Evolutionary conservation across 1,140 invertebrate genomes (phyloP).

Genomic region (Ceratina australensis): DNA sequence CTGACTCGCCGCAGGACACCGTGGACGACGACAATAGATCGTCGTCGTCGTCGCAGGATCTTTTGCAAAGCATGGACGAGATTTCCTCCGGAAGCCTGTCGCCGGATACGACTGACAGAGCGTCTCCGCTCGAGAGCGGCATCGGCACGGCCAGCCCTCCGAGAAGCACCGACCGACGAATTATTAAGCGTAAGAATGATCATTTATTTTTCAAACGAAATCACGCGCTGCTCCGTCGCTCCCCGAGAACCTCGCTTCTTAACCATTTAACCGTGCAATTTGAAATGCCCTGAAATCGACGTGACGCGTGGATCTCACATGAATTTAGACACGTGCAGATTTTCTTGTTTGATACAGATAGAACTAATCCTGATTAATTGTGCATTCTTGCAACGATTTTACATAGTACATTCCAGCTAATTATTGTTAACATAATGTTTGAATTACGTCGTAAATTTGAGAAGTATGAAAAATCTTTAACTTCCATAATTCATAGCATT

Average conservation of each 20-base stretch:
- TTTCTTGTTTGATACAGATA: neutral
- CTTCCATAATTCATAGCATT: too few relatives aligned
- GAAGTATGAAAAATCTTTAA: too few relatives aligned
- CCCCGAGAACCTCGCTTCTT: neutral
- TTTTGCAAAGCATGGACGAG: slow-evolving; percentile 80
- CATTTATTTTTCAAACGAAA: neutral
- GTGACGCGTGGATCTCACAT: too few relatives aligned
- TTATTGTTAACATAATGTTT: too few relatives aligned
- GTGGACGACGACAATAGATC: slow-evolving; percentile 82
- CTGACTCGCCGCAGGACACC: slow-evolving; percentile 75
- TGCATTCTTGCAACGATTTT: too few relatives aligned
- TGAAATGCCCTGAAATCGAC: neutral
- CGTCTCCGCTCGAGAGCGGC: slow-evolving; percentile 81
- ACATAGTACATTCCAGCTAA: too few relatives aligned
- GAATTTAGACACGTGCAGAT: neutral
- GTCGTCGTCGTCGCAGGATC: slow-evolving; percentile 80
- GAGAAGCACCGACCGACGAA: slow-evolving; percentile 76
- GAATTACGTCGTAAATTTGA: too few relatives aligned
- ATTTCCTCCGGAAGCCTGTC: slow-evolving; percentile 79
- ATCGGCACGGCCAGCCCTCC: slow-evolving; percentile 84
- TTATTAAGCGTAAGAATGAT: slow-evolving; percentile 73
- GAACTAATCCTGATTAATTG: too few relatives aligned
- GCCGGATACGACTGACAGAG: slow-evolving; percentile 77
- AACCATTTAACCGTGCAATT: neutral
- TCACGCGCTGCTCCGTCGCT: neutral